Evolutionary conservation across 2,888 invertebrate species (phyloP).

Genomic region (Mactromeris polynyma): DNA sequence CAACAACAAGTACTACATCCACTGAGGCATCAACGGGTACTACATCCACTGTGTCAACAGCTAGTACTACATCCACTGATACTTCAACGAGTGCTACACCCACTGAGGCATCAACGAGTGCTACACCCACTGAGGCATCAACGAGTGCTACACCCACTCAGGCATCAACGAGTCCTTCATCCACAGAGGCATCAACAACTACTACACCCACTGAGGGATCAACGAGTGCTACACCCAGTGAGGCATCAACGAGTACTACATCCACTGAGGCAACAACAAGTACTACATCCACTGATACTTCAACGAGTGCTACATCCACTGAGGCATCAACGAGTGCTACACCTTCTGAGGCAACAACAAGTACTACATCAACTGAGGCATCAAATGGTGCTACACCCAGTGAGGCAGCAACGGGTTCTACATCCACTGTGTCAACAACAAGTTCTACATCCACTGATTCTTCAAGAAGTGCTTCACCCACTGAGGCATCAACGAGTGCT

Average conservation of each 20-base stretch:
- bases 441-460: not conserved
- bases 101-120: too few relatives aligned
- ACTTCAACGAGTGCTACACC: too few relatives aligned
- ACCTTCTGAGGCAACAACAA: not conserved
- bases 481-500: not conserved
- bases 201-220: not conserved
- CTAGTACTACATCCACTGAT: too few relatives aligned
- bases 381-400: not conserved
- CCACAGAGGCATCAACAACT: not conserved
- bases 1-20: too few relatives aligned
- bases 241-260: not conserved
- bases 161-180: too few relatives aligned
- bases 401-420: not conserved
- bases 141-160: too few relatives aligned
- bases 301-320: not conserved
- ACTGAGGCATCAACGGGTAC: too few relatives aligned
- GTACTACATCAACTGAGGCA: not conserved
- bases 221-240: not conserved
- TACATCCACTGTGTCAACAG: too few relatives aligned
- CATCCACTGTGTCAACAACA: not conserved
- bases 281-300: not conserved
- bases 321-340: not conserved
- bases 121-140: too few relatives aligned
- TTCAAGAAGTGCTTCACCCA: not conserved
- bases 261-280: not conserved